Percentiles rank a stretch among this genome's conserved stretches.
Evolutionary conservation across 2,797 vertebrate genomes (phyloP).

Genomic region (Argyrosomus regius): DNA sequence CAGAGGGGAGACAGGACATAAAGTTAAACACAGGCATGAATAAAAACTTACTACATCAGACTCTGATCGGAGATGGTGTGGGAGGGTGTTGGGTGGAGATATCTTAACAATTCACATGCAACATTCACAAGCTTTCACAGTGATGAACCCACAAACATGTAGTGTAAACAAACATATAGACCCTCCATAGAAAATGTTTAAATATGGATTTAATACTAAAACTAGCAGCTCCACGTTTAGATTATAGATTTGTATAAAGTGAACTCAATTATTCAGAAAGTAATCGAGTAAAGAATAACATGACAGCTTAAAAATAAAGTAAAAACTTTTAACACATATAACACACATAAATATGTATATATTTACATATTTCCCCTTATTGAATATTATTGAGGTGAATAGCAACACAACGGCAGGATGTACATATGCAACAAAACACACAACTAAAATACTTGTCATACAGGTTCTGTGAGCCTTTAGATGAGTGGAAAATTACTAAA

Average conservation of each 20-base stretch:
- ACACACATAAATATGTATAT: neutral
- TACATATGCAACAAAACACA: conserved; percentile 12
- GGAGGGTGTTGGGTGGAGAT: neutral
- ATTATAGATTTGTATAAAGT: neutral
- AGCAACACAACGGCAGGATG: neutral
- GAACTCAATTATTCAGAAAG: neutral
- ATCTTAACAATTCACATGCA: neutral
- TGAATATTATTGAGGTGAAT: neutral
- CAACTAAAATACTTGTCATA: conserved; percentile 53
- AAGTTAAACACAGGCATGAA: neutral
- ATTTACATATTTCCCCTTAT: neutral
- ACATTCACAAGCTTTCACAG: neutral
- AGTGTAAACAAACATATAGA: conserved; percentile 13
- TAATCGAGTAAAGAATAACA: neutral
- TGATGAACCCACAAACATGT: neutral
- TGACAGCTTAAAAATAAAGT: neutral
- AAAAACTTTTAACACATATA: too few species aligned
- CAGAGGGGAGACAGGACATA: conserved; percentile 42
- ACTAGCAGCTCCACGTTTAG: neutral
- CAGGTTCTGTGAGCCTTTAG: conserved; percentile 61
- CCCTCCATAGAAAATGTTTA: neutral
- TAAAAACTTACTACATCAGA: neutral
- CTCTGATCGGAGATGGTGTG: neutral
- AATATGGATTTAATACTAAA: conserved; percentile 9
- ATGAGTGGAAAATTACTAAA: conserved; percentile 69